Conservation (phyloP, 2,113 vertebrate species). For the Ceratotherium simum region DNA sequence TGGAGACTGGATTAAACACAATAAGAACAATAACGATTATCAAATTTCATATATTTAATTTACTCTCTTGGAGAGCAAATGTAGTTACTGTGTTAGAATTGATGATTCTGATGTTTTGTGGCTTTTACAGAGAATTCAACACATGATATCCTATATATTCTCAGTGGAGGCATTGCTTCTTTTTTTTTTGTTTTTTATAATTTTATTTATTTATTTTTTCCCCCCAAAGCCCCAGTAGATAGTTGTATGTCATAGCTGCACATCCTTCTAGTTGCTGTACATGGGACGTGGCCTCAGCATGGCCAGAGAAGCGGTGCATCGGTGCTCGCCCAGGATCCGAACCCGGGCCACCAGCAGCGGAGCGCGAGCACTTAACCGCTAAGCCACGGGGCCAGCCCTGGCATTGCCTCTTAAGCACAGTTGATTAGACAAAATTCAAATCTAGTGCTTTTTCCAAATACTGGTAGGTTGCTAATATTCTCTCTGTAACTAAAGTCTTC, state of each 20-base stretch:
- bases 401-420: slow-evolving; percentile 2
- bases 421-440: slow-evolving; percentile 36
- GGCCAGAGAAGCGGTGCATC: too few species aligned
- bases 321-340: too few species aligned
- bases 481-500: not conserved
- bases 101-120: slow-evolving; percentile 37
- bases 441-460: slow-evolving; percentile 24
- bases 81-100: slow-evolving; percentile 34
- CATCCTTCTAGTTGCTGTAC: too few species aligned
- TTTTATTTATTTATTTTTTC: too few species aligned
- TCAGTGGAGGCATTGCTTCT: slow-evolving; percentile 2
- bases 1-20: slow-evolving; percentile 40
- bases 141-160: not conserved
- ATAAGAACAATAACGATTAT: slow-evolving; percentile 31
- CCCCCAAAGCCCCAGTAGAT: too few species aligned
- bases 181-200: not conserved
- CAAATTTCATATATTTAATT: not conserved
- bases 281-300: too few species aligned
- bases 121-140: slow-evolving; percentile 43
- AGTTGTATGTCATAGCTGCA: too few species aligned
- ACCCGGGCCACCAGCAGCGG: too few species aligned
- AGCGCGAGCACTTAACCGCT: too few species aligned
- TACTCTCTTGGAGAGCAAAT: slow-evolving; percentile 43
- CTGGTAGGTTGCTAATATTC: slow-evolving; percentile 15
- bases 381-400: too few species aligned